A percentile compares a stretch with the other conserved stretches of the same genome.
Conservation (phyloP, 2,113 vertebrate species). For the Dipodomys stephensi region DNA sequence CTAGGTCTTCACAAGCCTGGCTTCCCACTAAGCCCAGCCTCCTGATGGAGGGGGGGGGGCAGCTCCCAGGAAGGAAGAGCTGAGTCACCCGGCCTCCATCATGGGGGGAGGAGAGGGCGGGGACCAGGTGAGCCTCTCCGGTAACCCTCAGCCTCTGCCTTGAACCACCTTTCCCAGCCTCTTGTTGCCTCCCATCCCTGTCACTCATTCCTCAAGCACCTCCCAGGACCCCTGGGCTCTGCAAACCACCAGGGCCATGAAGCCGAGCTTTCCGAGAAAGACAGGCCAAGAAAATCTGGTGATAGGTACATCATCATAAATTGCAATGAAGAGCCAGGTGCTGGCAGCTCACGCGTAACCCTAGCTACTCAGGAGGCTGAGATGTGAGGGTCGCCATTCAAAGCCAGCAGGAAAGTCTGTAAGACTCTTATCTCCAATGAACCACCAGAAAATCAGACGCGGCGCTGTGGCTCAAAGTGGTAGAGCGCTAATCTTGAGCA, state of each 20-base stretch:
- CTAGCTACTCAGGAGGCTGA: no score
- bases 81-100: background rate
- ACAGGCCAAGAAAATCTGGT: background rate
- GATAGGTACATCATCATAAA: background rate
- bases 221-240: background rate
- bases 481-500: no score
- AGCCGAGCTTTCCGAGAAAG: background rate
- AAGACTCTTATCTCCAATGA: no score
- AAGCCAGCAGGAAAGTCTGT: no score
- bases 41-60: no score
- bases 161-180: background rate
- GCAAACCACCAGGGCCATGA: background rate
- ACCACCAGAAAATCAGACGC: no score
- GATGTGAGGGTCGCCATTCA: no score
- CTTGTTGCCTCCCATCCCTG: background rate
- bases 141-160: background rate
- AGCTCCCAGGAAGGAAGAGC: background rate
- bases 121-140: background rate
- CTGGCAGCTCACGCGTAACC: no score
- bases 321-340: no score
- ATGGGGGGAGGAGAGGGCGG: background rate
- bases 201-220: background rate
- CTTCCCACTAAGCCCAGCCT: background rate
- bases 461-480: no score
- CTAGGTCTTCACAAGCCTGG: background rate